phyloP scores from a whole-genome alignment of 2,888 invertebrate species.

The Mythimna pallens region DNA sequence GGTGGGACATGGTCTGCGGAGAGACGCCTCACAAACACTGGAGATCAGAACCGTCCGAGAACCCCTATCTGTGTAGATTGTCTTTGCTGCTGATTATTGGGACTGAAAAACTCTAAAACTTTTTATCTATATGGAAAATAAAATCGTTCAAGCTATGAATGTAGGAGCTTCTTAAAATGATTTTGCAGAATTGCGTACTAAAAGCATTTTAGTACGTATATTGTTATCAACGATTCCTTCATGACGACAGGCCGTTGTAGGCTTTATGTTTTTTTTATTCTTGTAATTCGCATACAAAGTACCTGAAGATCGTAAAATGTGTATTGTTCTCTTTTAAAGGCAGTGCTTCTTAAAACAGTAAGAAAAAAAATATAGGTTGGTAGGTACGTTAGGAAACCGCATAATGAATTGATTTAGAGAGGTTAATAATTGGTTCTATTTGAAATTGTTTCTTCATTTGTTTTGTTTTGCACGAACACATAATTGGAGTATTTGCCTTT shows the following conservation, averaged over 20 bases:
- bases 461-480: too few relatives aligned
- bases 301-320: constrained; percentile 51
- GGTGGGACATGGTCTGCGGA: too few relatives aligned
- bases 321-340: constrained; percentile 45
- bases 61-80: too few relatives aligned
- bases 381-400: not conserved
- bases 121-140: not conserved
- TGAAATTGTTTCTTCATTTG: too few relatives aligned
- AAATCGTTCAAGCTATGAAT: not conserved
- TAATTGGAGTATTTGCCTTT: too few relatives aligned
- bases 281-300: constrained; percentile 50
- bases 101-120: too few relatives aligned
- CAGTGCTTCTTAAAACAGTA: constrained; percentile 21
- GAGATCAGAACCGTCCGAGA: too few relatives aligned
- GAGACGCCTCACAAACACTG: too few relatives aligned
- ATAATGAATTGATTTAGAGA: too few relatives aligned
- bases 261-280: constrained; percentile 60
- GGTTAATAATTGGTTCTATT: too few relatives aligned
- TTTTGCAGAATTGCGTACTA: constrained; percentile 21
- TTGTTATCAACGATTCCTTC: constrained; percentile 40
- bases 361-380: constrained; percentile 14
- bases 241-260: constrained; percentile 50
- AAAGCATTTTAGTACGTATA: constrained; percentile 51
- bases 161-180: not conserved
- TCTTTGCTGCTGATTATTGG: too few relatives aligned